Conservation (phyloP, 35 echinoderm and acorn worm species). For the Hemicentrotus pulcherrimus region DNA sequence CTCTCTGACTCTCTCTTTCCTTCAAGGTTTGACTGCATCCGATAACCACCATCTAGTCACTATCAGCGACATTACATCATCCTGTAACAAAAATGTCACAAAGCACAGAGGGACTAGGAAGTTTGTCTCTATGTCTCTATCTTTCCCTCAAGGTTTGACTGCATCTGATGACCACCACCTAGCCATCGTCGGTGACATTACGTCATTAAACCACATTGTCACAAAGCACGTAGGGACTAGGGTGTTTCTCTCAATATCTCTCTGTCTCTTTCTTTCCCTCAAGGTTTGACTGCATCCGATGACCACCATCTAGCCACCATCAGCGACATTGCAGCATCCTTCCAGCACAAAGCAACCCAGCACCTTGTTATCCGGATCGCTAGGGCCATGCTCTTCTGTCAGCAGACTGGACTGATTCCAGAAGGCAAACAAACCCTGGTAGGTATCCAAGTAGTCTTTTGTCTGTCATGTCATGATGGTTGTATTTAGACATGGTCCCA, state of each 20-base stretch:
- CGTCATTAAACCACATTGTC: not conserved
- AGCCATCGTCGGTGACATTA: slow-evolving; percentile 67
- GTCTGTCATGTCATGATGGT: not conserved
- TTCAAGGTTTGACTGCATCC: not conserved
- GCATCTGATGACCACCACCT: slow-evolving; percentile 31
- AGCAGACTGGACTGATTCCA: slow-evolving; percentile 60
- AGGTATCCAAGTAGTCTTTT: slow-evolving; percentile 20
- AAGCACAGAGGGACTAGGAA: slow-evolving; percentile 73
- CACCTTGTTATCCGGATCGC: slow-evolving; percentile 73
- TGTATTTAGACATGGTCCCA: not conserved
- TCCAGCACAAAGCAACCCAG: slow-evolving; percentile 86
- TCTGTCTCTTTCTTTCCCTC: slow-evolving; percentile 15
- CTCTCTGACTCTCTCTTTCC: slow-evolving; percentile 46
- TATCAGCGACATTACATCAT: slow-evolving; percentile 76
- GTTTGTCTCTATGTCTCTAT: slow-evolving; percentile 57
- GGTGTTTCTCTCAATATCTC: slow-evolving; percentile 63
- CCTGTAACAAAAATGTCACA: too few species aligned
- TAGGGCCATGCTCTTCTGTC: slow-evolving; percentile 77
- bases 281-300: slow-evolving; percentile 25
- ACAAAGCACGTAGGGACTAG: slow-evolving; percentile 46
- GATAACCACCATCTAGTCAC: slow-evolving; percentile 49
- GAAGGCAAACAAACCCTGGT: slow-evolving; percentile 70
- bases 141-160: not conserved
- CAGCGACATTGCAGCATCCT: slow-evolving; percentile 83
- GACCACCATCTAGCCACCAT: slow-evolving; percentile 50